Evolutionary conservation across 2,888 invertebrate genomes (phyloP).

Genomic region (Xanthia icteritia): DNA sequence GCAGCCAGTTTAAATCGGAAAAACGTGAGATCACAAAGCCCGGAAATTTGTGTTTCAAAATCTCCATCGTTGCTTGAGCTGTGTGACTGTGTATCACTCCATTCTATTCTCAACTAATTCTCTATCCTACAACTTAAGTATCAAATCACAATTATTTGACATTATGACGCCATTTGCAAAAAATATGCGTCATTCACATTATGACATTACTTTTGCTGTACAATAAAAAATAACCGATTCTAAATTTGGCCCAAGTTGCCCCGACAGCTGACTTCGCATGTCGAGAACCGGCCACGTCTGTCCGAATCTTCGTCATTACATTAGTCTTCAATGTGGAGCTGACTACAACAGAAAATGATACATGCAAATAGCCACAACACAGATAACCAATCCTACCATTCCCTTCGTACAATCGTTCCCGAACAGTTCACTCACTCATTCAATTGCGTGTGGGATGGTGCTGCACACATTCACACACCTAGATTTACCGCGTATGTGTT

Average conservation of each 20-base stretch:
- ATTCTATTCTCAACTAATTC: too few species aligned
- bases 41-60: too few species aligned
- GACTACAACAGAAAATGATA: constrained; percentile 82
- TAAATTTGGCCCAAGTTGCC: constrained; percentile 24
- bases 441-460: constrained; percentile 1
- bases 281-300: constrained; percentile 34
- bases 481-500: neutral
- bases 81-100: too few species aligned
- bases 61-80: too few species aligned
- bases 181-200: too few species aligned
- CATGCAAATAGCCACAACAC: constrained; percentile 74
- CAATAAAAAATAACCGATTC: constrained; percentile 14
- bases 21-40: too few species aligned
- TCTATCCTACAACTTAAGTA: too few species aligned
- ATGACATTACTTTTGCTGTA: too few species aligned
- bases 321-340: constrained; percentile 63
- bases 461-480: constrained; percentile 15
- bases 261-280: constrained; percentile 47
- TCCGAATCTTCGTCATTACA: constrained; percentile 54
- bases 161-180: too few species aligned
- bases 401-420: constrained; percentile 48
- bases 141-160: too few species aligned
- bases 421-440: constrained; percentile 58
- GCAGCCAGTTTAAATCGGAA: too few species aligned
- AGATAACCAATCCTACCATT: constrained; percentile 59